These are phyloP conservation scores for Zenarchopterus dispar DNA, from an alignment of 2,797 vertebrate genomes.

Conservation along the genomic window DNA sequence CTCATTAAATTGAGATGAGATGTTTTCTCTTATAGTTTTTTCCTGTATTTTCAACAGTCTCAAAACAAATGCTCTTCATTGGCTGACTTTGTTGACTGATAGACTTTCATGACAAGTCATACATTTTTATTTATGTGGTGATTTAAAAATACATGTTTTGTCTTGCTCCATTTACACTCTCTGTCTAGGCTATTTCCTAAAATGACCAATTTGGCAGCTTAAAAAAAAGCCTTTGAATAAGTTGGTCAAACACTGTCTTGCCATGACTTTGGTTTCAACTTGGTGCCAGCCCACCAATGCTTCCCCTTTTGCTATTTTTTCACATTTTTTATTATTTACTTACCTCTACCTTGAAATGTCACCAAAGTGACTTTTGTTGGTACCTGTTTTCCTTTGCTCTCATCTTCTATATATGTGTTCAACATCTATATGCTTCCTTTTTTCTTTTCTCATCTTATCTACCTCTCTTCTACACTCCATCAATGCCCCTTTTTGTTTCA, in stretches of 20 bases:
- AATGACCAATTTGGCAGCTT: slow-evolving; percentile 15
- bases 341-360: slow-evolving; percentile 61
- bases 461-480: slow-evolving; percentile 14
- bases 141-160: too few relatives aligned
- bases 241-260: slow-evolving; percentile 48
- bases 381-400: slow-evolving; percentile 41
- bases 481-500: slow-evolving; percentile 22
- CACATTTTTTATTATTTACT: slow-evolving; percentile 60
- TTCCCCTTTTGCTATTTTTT: slow-evolving; percentile 49
- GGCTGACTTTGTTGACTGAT: slow-evolving; percentile 9
- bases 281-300: slow-evolving; percentile 44
- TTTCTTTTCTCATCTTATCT: background rate
- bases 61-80: slow-evolving; percentile 16
- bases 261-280: slow-evolving; percentile 40
- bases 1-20: slow-evolving; percentile 47
- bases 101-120: slow-evolving; percentile 1
- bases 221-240: slow-evolving; percentile 44
- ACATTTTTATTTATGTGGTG: too few relatives aligned
- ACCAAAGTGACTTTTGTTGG: slow-evolving; percentile 38
- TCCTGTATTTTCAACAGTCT: background rate
- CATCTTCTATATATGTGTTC: too few relatives aligned
- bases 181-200: slow-evolving; percentile 10
- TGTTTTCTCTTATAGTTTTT: slow-evolving; percentile 18
- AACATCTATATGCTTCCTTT: slow-evolving; percentile 7
- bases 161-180: too few relatives aligned